Percentiles rank a stretch among this genome's conserved stretches.
phyloP scores from a whole-genome alignment of 2,113 vertebrate species.

The Pica pica region DNA sequence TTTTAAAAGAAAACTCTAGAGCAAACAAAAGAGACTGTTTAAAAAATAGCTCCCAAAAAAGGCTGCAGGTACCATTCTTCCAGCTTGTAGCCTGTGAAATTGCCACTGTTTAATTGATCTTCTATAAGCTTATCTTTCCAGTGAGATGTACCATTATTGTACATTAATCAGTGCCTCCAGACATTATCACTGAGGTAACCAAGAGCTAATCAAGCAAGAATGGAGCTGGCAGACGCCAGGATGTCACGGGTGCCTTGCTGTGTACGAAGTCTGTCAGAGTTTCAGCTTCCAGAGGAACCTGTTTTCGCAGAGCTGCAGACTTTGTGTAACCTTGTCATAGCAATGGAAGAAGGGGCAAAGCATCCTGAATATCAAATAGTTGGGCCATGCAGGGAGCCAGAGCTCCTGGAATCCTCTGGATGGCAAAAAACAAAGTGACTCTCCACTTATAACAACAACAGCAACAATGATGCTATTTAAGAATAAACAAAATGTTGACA shows the following conservation, averaged over 20 bases:
- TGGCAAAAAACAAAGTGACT: neutral
- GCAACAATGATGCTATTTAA: neutral
- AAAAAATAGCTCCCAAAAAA: conserved; percentile 55
- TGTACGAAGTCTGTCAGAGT: conserved; percentile 59
- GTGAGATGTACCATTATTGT: conserved; percentile 72
- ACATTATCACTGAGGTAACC: conserved; percentile 73
- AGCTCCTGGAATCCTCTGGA: neutral
- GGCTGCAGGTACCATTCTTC: conserved; percentile 43
- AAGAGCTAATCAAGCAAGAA: conserved; percentile 70
- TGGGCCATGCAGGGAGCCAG: neutral
- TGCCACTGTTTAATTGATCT: conserved; percentile 70
- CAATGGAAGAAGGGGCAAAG: conserved; percentile 4
- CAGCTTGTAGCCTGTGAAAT: conserved; percentile 63
- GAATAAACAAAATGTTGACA: conserved; percentile 42
- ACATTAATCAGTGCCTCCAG: conserved; percentile 75
- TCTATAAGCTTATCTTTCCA: conserved; percentile 73
- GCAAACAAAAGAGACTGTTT: conserved; percentile 26
- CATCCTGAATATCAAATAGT: conserved; percentile 2
- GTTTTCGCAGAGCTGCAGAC: conserved; percentile 36
- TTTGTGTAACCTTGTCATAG: conserved; percentile 66
- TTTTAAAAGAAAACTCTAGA: conserved; percentile 51
- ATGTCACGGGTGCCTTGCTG: conserved; percentile 66
- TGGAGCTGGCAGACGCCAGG: conserved; percentile 57
- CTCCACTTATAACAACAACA: neutral
- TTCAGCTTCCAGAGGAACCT: conserved; percentile 51